A percentile compares a stretch with the other conserved stretches of the same genome.
These are phyloP conservation scores for Frieseomelitta varia DNA, from an alignment of 1,140 invertebrate genomes.

Conservation along the genomic window DNA sequence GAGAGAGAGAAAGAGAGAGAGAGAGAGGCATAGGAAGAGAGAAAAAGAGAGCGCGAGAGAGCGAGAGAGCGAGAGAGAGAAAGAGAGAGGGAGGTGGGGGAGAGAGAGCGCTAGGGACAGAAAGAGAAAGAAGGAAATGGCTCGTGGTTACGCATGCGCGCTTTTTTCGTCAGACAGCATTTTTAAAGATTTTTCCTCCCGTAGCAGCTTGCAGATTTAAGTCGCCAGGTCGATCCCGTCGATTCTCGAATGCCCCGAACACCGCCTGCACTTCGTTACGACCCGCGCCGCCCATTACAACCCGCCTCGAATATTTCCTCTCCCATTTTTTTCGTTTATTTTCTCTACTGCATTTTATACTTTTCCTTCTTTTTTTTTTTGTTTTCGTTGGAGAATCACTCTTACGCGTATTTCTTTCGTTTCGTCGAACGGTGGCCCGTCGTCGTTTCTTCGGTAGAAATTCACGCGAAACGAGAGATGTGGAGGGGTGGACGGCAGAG, in stretches of 20 bases:
- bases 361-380: neutral
- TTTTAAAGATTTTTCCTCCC: slow-evolving; percentile 78
- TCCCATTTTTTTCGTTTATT: neutral
- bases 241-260: slow-evolving; percentile 61
- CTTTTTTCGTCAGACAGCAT: slow-evolving; percentile 75
- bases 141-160: slow-evolving; percentile 69
- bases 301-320: slow-evolving; percentile 23
- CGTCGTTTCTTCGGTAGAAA: neutral
- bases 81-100: neutral
- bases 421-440: neutral
- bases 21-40: neutral
- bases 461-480: neutral
- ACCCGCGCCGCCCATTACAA: slow-evolving; percentile 38
- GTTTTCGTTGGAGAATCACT: neutral
- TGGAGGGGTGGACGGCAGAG: neutral
- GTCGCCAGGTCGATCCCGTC: slow-evolving; percentile 66
- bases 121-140: slow-evolving; percentile 50
- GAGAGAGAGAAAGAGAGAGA: neutral
- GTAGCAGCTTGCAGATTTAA: slow-evolving; percentile 65
- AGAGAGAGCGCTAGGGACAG: slow-evolving; percentile 6
- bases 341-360: neutral
- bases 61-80: neutral
- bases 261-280: slow-evolving; percentile 53
- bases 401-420: neutral
- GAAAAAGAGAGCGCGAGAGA: neutral